A percentile compares a stretch with the other conserved stretches of the same genome.
These are phyloP conservation scores for Lymantria monacha DNA, from an alignment of 2,888 invertebrate genomes.

Conservation along the genomic window DNA sequence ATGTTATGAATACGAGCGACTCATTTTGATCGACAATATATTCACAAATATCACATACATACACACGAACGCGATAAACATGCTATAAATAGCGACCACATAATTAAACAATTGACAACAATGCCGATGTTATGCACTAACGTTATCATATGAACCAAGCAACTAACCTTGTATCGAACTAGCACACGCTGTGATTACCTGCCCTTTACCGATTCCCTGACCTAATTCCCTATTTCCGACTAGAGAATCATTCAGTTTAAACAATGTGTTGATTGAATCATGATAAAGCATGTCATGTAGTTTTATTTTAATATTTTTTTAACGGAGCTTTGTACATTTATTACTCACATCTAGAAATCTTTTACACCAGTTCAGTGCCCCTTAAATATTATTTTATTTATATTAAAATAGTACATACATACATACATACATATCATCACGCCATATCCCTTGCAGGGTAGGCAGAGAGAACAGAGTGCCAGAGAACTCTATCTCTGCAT, in stretches of 20 bases:
- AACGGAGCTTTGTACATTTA: background rate
- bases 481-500: no score
- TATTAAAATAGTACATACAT: no score
- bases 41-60: no score
- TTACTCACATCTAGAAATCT: background rate
- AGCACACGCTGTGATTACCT: conserved; percentile 53
- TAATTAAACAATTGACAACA: conserved; percentile 32
- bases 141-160: conserved; percentile 39
- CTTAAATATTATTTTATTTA: no score
- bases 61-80: background rate
- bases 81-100: conserved; percentile 4
- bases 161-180: conserved; percentile 50
- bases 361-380: background rate
- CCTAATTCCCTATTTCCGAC: conserved; percentile 57
- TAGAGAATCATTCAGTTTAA: conserved; percentile 18
- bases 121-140: conserved; percentile 35
- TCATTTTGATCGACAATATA: no score
- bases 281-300: background rate
- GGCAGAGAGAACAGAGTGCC: no score
- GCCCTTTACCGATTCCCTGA: conserved; percentile 53
- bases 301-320: background rate
- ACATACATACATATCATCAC: no score
- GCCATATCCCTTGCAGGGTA: no score
- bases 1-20: no score
- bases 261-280: conserved; percentile 4